Evolutionary conservation across 2,113 vertebrate species (phyloP).

Genomic region (Ascaphus truei): DNA sequence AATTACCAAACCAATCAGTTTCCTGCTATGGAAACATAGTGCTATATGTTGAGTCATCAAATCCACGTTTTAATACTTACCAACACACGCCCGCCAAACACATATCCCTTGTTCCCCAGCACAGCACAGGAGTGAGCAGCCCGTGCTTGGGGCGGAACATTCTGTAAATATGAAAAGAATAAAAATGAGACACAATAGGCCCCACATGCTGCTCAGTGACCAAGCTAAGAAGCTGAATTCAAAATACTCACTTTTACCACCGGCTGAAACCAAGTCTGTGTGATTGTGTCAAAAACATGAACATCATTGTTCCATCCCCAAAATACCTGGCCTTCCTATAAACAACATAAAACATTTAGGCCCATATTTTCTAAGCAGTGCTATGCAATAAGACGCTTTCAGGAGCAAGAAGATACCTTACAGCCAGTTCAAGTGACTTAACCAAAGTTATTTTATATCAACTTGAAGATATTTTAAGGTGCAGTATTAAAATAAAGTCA

Average conservation of each 20-base stretch:
- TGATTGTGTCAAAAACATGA: conserved; percentile 82
- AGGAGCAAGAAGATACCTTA: background rate
- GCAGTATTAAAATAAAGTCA: too few relatives aligned
- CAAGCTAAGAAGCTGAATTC: background rate
- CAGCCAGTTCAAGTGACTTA: too few relatives aligned
- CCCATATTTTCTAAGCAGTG: too few relatives aligned
- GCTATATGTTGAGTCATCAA: too few relatives aligned
- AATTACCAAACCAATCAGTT: too few relatives aligned
- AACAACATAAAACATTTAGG: conserved; percentile 13
- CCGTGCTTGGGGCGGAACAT: conserved; percentile 77
- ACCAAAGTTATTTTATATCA: too few relatives aligned
- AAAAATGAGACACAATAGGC: background rate
- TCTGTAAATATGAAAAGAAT: conserved; percentile 60
- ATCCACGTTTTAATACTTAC: conserved; percentile 62
- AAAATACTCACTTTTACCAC: conserved; percentile 67
- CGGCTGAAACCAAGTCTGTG: conserved; percentile 77
- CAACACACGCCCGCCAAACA: conserved; percentile 89
- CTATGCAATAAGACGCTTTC: too few relatives aligned
- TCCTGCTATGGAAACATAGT: too few relatives aligned
- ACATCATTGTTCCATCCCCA: conserved; percentile 97
- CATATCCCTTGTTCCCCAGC: conserved; percentile 77
- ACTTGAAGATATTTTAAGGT: too few relatives aligned
- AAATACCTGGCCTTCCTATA: conserved; percentile 78
- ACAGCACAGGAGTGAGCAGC: conserved; percentile 83
- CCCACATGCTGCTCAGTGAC: too few relatives aligned